phyloP scores from a whole-genome alignment of 2,888 invertebrate species.

The Thymelicus sylvestris region DNA sequence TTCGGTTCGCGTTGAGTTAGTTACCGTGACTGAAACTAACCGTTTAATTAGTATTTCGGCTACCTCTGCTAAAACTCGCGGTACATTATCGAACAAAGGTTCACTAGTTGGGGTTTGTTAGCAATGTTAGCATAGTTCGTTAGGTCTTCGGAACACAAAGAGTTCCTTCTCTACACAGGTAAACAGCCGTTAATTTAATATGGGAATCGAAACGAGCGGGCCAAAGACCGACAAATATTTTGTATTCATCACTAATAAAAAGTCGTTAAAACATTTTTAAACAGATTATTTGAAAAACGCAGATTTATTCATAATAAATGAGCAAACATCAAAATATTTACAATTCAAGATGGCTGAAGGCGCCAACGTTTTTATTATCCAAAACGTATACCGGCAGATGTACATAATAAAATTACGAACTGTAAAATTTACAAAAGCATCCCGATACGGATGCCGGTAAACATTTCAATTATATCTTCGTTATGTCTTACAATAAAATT shows the following conservation, averaged over 20 bases:
- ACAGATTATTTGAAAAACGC: not conserved
- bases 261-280: not conserved
- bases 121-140: constrained; percentile 45
- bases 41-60: constrained; percentile 35
- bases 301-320: constrained; percentile 2
- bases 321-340: constrained; percentile 24
- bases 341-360: constrained; percentile 21
- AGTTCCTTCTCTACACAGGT: constrained; percentile 44
- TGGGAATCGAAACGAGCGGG: constrained; percentile 8
- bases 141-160: constrained; percentile 47
- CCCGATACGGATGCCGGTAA: not conserved
- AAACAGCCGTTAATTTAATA: constrained; percentile 31
- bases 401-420: not conserved
- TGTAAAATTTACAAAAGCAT: not conserved
- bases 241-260: not conserved
- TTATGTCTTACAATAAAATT: not conserved
- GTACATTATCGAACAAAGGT: constrained; percentile 55
- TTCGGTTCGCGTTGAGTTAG: constrained; percentile 8
- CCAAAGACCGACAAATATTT: not conserved
- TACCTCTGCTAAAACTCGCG: constrained; percentile 47
- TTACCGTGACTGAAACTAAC: constrained; percentile 11
- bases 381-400: not conserved
- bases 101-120: constrained; percentile 46
- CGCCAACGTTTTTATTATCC: not conserved
- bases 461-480: not conserved